A percentile compares a stretch with the other conserved stretches of the same genome.
Evolutionary conservation across 2,888 invertebrate species (phyloP).

Genomic region (Notodonta dromedarius): DNA sequence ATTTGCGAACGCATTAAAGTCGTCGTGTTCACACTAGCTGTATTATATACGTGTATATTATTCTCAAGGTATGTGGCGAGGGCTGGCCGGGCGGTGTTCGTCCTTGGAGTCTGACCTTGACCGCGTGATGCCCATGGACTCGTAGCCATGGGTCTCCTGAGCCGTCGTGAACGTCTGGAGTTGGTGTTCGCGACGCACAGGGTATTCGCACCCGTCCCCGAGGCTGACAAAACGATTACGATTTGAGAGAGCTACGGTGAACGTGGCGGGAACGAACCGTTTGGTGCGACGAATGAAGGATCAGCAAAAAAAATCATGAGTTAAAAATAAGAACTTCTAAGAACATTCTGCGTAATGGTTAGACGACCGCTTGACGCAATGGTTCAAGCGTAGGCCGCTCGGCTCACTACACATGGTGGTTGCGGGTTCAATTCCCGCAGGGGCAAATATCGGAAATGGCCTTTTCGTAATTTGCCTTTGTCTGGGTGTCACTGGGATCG

Average conservation of each 20-base stretch:
- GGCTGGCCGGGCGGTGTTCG: constrained; percentile 47
- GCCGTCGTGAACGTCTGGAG: constrained; percentile 75
- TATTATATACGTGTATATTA: constrained; percentile 13
- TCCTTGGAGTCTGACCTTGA: constrained; percentile 88
- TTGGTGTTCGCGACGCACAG: constrained; percentile 89
- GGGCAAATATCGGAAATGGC: too few species aligned
- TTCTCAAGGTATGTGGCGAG: constrained; percentile 75
- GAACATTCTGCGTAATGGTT: too few species aligned
- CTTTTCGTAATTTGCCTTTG: too few species aligned
- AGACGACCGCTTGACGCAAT: too few species aligned
- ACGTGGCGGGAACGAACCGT: constrained; percentile 39
- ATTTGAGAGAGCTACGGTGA: constrained; percentile 35
- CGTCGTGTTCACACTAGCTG: too few species aligned
- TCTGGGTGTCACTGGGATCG: too few species aligned
- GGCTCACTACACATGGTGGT: too few species aligned
- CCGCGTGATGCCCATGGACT: constrained; percentile 95
- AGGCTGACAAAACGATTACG: constrained; percentile 86
- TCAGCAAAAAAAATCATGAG: too few species aligned
- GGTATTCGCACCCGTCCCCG: constrained; percentile 95
- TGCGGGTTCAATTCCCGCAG: too few species aligned
- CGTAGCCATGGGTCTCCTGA: constrained; percentile 86
- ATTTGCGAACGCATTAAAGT: too few species aligned
- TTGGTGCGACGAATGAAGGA: background rate
- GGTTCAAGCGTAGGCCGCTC: too few species aligned
- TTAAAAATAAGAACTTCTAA: too few species aligned